Evolutionary conservation across 2,113 vertebrate species (phyloP).

Genomic region (Patagioenas fasciata): DNA sequence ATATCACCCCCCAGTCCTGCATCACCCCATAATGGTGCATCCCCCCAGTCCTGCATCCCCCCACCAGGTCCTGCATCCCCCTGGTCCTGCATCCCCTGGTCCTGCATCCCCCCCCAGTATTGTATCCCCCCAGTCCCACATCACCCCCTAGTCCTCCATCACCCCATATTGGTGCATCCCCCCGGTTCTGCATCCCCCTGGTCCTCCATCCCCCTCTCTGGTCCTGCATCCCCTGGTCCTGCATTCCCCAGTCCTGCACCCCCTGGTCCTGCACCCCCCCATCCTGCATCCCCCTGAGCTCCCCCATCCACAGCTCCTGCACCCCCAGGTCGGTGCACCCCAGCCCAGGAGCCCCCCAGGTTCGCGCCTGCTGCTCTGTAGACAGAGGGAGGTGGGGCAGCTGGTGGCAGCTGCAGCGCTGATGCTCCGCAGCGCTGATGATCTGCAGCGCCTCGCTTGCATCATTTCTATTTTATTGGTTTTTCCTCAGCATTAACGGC

Average conservation of each 20-base stretch:
- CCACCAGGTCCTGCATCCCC: too few relatives aligned
- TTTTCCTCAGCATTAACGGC: neutral
- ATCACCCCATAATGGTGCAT: too few relatives aligned
- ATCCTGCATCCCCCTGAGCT: too few relatives aligned
- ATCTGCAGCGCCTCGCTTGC: neutral
- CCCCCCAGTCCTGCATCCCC: neutral
- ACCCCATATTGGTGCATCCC: too few relatives aligned
- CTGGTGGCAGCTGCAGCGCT: neutral
- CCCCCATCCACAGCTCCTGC: too few relatives aligned
- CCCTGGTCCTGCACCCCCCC: neutral
- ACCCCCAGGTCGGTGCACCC: neutral
- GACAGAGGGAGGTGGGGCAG: neutral
- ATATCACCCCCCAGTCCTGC: too few relatives aligned
- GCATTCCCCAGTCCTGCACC: neutral
- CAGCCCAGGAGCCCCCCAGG: fast-evolving
- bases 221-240: too few relatives aligned
- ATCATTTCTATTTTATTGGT: neutral
- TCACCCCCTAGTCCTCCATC: too few relatives aligned
- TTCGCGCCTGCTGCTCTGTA: neutral
- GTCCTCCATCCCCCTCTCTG: too few relatives aligned
- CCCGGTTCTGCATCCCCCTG: neutral
- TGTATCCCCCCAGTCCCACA: too few relatives aligned
- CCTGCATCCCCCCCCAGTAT: too few relatives aligned
- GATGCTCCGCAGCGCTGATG: neutral
- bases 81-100: too few relatives aligned